Percentiles rank a stretch among this genome's conserved stretches.
Conservation (phyloP, 1,140 invertebrate genomes). For the Anthonomus grandis region DNA sequence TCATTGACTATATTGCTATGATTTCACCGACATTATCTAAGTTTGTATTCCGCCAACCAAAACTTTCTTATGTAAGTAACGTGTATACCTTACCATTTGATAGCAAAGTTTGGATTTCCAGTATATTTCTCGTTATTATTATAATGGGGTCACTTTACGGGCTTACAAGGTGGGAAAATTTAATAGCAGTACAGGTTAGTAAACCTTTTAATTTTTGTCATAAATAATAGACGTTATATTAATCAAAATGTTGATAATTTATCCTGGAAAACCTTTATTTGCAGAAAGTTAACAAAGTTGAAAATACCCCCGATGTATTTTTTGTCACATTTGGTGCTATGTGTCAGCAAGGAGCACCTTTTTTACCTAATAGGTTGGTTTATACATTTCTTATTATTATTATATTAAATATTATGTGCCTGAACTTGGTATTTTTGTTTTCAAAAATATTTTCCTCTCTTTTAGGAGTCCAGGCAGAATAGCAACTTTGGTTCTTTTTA, state of each 20-base stretch:
- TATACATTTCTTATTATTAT: too few species aligned
- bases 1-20: constrained; percentile 60
- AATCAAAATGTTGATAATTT: background rate
- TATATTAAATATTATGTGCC: too few species aligned
- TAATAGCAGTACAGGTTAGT: background rate
- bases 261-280: background rate
- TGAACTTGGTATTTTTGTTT: too few species aligned
- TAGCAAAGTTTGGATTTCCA: constrained; percentile 57
- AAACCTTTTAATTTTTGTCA: background rate
- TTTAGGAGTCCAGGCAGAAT: constrained; percentile 47
- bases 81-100: constrained; percentile 62
- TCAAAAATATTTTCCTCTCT: too few species aligned
- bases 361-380: constrained; percentile 43
- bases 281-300: constrained; percentile 11
- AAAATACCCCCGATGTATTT: constrained; percentile 31
- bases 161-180: constrained; percentile 49
- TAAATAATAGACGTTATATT: background rate
- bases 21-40: constrained; percentile 58
- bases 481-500: constrained; percentile 53
- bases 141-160: constrained; percentile 41
- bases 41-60: constrained; percentile 64
- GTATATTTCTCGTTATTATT: constrained; percentile 50
- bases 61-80: constrained; percentile 64
- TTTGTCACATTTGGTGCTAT: constrained; percentile 55
- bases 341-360: constrained; percentile 58